These are phyloP conservation scores for Ardeotis arabs DNA, from an alignment of 2,113 vertebrate genomes.

Conservation along the genomic window DNA sequence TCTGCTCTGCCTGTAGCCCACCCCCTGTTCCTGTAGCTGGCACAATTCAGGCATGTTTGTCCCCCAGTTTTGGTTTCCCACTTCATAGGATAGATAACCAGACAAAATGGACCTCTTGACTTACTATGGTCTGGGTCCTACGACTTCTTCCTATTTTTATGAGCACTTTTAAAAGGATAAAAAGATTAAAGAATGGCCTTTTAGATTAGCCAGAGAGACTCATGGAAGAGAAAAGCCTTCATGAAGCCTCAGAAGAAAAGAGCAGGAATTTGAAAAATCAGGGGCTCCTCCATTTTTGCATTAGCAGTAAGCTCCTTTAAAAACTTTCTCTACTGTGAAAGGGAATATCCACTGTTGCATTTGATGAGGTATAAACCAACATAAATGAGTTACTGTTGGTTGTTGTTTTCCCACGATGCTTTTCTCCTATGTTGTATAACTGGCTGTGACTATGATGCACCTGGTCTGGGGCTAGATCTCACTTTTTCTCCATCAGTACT, in stretches of 20 bases:
- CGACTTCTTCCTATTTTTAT: neutral
- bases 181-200: neutral
- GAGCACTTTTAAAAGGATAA: neutral
- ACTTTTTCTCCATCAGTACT: neutral
- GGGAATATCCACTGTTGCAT: neutral
- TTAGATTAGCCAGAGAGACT: neutral
- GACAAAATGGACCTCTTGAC: neutral
- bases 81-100: neutral
- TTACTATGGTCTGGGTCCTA: neutral
- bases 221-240: neutral
- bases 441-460: neutral
- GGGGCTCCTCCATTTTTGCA: neutral
- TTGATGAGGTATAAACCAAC: neutral
- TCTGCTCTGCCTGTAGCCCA: neutral
- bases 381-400: neutral
- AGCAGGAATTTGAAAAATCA: neutral
- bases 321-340: neutral
- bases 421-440: neutral
- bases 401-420: neutral
- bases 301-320: neutral
- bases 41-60: neutral
- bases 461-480: neutral
- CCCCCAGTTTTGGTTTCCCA: neutral
- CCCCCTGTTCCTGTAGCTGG: neutral
- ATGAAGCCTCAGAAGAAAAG: neutral